Evolutionary conservation across 2,113 vertebrate species (phyloP).

Genomic region (Barnardius zonarius): DNA sequence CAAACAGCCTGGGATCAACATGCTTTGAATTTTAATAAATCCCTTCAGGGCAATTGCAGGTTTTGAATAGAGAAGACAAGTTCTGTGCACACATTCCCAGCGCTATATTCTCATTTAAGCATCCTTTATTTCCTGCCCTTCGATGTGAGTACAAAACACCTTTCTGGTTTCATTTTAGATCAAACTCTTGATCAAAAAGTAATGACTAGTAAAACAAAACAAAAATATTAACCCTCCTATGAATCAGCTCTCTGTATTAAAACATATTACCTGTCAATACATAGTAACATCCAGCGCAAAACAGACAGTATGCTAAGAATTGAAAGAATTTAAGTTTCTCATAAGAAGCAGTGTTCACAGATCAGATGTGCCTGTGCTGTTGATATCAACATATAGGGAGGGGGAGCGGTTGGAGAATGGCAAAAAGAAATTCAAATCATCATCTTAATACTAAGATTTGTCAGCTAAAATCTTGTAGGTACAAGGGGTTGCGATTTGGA

Average conservation of each 20-base stretch:
- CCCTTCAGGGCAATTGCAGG: conserved; percentile 55
- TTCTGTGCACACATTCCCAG: background rate
- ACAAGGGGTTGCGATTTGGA: background rate
- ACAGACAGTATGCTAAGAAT: background rate
- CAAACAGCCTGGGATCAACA: conserved; percentile 57
- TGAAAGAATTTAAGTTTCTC: background rate
- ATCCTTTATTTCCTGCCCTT: background rate
- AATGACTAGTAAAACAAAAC: background rate
- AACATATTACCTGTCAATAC: background rate
- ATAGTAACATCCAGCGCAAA: background rate
- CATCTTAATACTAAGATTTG: background rate
- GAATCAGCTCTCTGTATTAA: background rate
- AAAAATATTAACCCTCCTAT: background rate
- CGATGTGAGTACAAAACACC: background rate
- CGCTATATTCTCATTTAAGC: background rate
- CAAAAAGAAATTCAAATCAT: background rate
- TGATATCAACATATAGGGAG: background rate
- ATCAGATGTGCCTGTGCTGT: background rate
- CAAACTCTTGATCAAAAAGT: background rate
- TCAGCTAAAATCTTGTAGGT: background rate
- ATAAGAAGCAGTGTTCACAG: background rate
- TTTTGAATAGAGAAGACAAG: conserved; percentile 56
- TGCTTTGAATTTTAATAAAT: conserved; percentile 72
- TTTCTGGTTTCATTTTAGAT: background rate
- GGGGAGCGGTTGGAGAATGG: accelerated